These are phyloP conservation scores for Plebejus argus DNA, from an alignment of 2,888 invertebrate species.

Conservation along the genomic window DNA sequence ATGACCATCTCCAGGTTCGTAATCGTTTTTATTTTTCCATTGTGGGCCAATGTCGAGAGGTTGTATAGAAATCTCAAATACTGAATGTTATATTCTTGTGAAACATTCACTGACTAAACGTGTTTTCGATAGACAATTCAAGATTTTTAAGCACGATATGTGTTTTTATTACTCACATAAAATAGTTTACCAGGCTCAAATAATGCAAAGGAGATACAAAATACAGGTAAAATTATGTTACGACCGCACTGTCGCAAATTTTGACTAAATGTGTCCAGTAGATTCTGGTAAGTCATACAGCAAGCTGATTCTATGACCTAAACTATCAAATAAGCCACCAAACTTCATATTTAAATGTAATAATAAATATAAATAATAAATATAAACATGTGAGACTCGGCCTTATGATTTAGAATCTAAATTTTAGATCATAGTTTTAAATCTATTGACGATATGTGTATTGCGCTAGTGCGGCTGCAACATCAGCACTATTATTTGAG, in stretches of 20 bases:
- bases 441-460: neutral
- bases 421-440: neutral
- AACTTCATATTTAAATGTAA: too few relatives aligned
- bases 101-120: constrained; percentile 6
- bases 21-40: neutral
- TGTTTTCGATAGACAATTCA: neutral
- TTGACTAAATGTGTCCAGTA: neutral
- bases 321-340: neutral
- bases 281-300: neutral
- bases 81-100: neutral
- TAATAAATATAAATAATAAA: neutral
- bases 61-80: neutral
- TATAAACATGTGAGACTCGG: neutral
- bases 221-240: constrained; percentile 8
- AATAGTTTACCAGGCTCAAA: constrained; percentile 27
- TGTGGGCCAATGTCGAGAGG: neutral
- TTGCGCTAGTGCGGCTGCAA: neutral
- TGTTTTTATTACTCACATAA: constrained; percentile 3
- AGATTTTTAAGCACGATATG: constrained; percentile 10
- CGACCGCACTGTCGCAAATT: neutral
- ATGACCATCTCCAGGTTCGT: neutral
- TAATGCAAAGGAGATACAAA: constrained; percentile 1
- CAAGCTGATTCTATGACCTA: neutral
- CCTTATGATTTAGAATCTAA: too few relatives aligned
- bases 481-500: constrained; percentile 33